phyloP scores from a whole-genome alignment of 1,140 invertebrate genomes.

The Parapsyche elsis region DNA sequence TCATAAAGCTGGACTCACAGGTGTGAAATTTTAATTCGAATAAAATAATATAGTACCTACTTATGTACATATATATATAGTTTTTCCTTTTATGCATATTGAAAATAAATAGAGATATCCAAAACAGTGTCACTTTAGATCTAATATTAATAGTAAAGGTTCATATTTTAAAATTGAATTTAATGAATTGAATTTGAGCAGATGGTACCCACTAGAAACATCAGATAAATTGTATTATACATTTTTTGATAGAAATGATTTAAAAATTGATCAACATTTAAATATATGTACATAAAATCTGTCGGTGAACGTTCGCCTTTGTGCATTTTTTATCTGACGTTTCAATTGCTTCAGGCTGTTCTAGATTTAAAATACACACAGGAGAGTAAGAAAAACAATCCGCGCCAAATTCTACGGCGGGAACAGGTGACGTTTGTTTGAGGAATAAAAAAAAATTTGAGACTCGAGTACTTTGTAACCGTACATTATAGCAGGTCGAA shows the following conservation, averaged over 20 bases:
- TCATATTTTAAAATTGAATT: no score
- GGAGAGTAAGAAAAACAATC: conserved; percentile 45
- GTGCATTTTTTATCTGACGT: conserved; percentile 44
- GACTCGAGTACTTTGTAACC: no score
- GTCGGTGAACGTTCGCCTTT: conserved; percentile 24
- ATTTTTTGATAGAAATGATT: no score
- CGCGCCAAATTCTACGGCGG: conserved; percentile 25
- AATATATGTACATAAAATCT: neutral
- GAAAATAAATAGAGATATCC: no score
- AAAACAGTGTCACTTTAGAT: no score
- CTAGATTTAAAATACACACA: conserved; percentile 54
- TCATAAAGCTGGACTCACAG: conserved; percentile 6
- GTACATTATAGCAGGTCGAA: neutral
- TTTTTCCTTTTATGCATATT: no score
- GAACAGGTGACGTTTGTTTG: conserved; percentile 34
- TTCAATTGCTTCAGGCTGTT: conserved; percentile 36
- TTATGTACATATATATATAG: no score
- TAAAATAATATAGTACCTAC: neutral
- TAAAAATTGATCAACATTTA: no score
- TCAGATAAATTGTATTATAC: no score
- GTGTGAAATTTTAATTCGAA: neutral
- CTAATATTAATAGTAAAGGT: no score
- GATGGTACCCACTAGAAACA: no score
- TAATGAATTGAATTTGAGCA: no score
- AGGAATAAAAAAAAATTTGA: conserved; percentile 7